phyloP scores from a whole-genome alignment of 2,113 vertebrate genomes.

The Poeciliopsis prolifica region DNA sequence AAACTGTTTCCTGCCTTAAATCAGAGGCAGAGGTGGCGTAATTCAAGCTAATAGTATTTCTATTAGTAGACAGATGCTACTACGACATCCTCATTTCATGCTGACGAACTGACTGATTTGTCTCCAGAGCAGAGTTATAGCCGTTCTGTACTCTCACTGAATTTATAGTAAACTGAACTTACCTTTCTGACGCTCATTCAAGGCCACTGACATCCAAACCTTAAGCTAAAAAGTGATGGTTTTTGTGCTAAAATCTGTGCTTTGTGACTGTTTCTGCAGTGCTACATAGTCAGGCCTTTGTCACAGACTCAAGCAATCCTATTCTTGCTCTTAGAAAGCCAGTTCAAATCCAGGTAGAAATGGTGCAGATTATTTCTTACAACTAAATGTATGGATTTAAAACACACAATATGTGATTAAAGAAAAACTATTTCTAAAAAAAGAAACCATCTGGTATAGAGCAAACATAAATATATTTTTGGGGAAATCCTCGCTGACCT shows the following conservation, averaged over 20 bases:
- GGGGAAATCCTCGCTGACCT: neutral
- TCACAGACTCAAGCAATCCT: neutral
- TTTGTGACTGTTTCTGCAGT: neutral
- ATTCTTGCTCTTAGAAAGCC: neutral
- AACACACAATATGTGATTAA: neutral
- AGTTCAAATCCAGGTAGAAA: neutral
- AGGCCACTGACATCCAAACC: conserved; percentile 21
- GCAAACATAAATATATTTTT: no score
- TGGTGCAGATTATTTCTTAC: neutral
- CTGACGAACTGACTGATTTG: conserved; percentile 25
- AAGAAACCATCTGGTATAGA: neutral
- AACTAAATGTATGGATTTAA: neutral
- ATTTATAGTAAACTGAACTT: neutral
- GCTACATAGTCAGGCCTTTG: no score
- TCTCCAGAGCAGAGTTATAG: neutral
- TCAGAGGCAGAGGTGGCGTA: conserved; percentile 13
- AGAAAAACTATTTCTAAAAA: no score
- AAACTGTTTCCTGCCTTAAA: neutral
- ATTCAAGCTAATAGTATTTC: conserved; percentile 7
- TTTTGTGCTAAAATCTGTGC: neutral
- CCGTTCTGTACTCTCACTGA: conserved; percentile 9
- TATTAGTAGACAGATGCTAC: conserved; percentile 34
- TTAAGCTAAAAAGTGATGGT: neutral
- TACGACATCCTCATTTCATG: neutral
- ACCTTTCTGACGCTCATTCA: conserved; percentile 1